Percentiles rank a stretch among this genome's conserved stretches.
Conservation (phyloP, 2,797 vertebrate species). For the Gymnothorax javanicus region DNA sequence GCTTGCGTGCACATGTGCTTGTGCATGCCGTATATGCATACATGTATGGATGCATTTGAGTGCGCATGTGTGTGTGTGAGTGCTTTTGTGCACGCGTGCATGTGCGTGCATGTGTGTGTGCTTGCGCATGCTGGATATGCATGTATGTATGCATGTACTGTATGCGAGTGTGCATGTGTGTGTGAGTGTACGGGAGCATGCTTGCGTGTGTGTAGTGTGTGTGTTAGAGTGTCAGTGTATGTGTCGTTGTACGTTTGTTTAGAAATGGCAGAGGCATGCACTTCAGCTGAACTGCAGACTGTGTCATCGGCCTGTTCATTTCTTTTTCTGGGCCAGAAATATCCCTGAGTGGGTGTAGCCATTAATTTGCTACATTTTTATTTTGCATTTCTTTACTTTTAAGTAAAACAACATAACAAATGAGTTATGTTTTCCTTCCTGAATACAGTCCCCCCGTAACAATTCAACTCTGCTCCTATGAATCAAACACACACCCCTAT, state of each 20-base stretch:
- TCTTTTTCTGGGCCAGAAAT: slow-evolving; percentile 35
- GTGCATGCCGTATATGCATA: not conserved
- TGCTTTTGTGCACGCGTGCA: not conserved
- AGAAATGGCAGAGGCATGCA: slow-evolving; percentile 6
- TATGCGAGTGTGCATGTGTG: not conserved
- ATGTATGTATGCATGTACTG: not conserved
- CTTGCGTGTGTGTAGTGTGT: too few species aligned
- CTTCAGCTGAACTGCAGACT: slow-evolving; percentile 30
- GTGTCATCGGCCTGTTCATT: slow-evolving; percentile 27
- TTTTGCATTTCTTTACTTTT: slow-evolving; percentile 25
- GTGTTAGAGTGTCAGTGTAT: not conserved
- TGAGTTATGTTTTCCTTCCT: slow-evolving; percentile 12
- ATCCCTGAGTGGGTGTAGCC: slow-evolving; percentile 38
- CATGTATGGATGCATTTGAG: too few species aligned
- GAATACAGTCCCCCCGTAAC: slow-evolving; percentile 11
- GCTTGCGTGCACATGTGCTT: too few species aligned
- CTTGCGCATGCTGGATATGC: not conserved
- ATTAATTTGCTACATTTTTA: slow-evolving; percentile 32
- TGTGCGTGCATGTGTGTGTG: not conserved
- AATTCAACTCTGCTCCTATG: not conserved
- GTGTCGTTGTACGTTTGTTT: not conserved
- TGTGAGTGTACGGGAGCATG: not conserved
- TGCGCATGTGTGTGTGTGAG: not conserved
- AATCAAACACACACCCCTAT: slow-evolving; percentile 10
- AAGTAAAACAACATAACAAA: slow-evolving; percentile 11